Evolutionary conservation across 2,797 vertebrate genomes (phyloP).

Genomic region (Danionella dracula): DNA sequence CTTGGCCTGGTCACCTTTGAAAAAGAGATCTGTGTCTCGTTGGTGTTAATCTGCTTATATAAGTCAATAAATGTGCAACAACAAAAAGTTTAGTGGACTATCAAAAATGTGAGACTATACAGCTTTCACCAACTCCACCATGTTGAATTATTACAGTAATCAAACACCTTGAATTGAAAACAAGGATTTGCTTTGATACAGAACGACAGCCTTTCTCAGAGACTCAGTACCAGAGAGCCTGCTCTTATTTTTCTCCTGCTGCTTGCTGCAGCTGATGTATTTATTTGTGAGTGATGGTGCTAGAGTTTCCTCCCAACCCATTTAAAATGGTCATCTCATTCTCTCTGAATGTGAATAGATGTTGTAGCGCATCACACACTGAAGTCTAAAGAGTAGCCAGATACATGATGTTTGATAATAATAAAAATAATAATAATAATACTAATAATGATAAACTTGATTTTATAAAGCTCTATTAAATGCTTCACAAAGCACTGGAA

Average conservation of each 20-base stretch:
- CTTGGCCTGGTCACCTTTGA: too few relatives aligned
- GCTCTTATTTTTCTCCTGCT: conserved; percentile 27
- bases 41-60: too few relatives aligned
- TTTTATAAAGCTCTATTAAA: too few relatives aligned
- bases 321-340: conserved; percentile 41
- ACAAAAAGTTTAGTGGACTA: neutral
- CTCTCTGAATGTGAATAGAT: conserved; percentile 38
- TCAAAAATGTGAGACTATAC: neutral
- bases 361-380: conserved; percentile 16
- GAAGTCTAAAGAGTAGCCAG: conserved; percentile 1
- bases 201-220: conserved; percentile 5
- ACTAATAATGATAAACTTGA: too few relatives aligned
- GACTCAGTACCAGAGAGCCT: neutral
- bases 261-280: conserved; percentile 51
- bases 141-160: conserved; percentile 1
- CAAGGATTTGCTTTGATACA: conserved; percentile 18
- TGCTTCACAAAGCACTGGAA: too few relatives aligned
- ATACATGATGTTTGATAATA: conserved; percentile 1
- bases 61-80: too few relatives aligned
- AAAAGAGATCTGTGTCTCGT: too few relatives aligned
- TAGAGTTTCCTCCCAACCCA: conserved; percentile 47
- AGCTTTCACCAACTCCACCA: neutral
- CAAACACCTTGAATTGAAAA: conserved; percentile 13
- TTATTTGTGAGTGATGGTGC: conserved; percentile 46
- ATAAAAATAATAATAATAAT: too few relatives aligned